phyloP scores from a whole-genome alignment of 2,888 invertebrate genomes.

The Drosophila meridiana region DNA sequence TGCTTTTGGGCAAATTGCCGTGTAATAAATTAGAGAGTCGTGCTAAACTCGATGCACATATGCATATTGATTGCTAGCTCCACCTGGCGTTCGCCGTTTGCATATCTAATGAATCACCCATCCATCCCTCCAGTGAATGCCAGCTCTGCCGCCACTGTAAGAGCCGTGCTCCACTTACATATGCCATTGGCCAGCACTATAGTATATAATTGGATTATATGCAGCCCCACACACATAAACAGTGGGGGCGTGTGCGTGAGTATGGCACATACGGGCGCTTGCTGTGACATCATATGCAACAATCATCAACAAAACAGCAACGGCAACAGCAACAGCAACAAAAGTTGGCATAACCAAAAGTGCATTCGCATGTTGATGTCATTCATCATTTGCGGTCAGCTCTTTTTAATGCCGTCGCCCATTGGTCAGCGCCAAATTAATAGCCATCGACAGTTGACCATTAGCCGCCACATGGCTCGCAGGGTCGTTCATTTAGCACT shows the following conservation, averaged over 20 bases:
- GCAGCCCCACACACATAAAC: conserved; percentile 12
- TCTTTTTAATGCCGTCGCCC: conserved; percentile 16
- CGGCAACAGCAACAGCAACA: neutral
- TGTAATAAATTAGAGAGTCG: conserved; percentile 62
- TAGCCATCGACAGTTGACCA: conserved; percentile 15
- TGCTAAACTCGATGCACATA: conserved; percentile 42
- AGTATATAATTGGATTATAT: conserved; percentile 53
- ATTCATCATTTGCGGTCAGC: conserved; percentile 18
- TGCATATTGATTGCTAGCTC: conserved; percentile 52
- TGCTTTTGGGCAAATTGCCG: conserved; percentile 73
- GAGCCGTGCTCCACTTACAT: conserved; percentile 44
- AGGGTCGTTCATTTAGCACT: conserved; percentile 18
- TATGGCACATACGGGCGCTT: conserved; percentile 6
- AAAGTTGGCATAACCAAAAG: conserved; percentile 21
- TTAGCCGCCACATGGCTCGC: conserved; percentile 8
- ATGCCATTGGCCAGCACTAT: conserved; percentile 33
- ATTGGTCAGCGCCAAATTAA: neutral
- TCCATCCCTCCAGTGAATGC: neutral
- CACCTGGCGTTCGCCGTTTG: conserved; percentile 43
- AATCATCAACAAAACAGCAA: conserved; percentile 4
- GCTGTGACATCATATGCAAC: conserved; percentile 29
- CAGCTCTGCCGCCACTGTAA: neutral
- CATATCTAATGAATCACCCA: conserved; percentile 41
- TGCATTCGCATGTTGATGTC: conserved; percentile 50
- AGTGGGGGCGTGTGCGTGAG: neutral